Evolutionary conservation across 1,140 invertebrate genomes (phyloP), one percentile per base, ranked within the genome.

Genomic region (Caerostris extrusa): DNA sequence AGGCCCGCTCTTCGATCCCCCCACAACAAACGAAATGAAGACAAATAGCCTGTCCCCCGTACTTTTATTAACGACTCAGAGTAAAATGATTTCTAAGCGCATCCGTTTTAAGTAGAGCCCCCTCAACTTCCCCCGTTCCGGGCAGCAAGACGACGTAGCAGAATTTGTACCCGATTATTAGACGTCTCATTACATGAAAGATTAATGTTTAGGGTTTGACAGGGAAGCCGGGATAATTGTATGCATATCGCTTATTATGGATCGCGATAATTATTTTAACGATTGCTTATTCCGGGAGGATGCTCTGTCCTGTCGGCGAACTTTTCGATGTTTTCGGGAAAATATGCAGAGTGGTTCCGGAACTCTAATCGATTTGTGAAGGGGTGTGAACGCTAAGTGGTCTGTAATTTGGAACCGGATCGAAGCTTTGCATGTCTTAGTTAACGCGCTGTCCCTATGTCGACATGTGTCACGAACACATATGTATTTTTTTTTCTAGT

Each of bases 161-260:
- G 91, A 87, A 93, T 93, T 87, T 87, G 83, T 87, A 93, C 91
- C 91, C 91, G 91, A 93, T 93, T 93, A 93, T 93, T 93, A 93
- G 91, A 57, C 60, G 91, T 87, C 91, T 93, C 91, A 87, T 93
- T 93, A 93, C 91, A 87, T 71, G 82, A 69, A 93, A 87, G 91
- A 93, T 93, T 93, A 93, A 93, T 93, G 91, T 58, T 71, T 60
- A 93, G 53, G 82, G 83, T 87, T 83, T 71, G 91, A 93, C 82
- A 93, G 64, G 82, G 67, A 57, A 93, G 56, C 91, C 83, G 64
- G 91, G 91, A 87, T 87, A 93, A 93, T 87, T 93, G 91, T 93
- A 93, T 93, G 83, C 91, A 93, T 93, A 93, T 93, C 91, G 91
- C 91, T 71, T 93, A 93, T 93, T 93, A 93, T 93, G 91, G 91